A percentile compares a stretch with the other conserved stretches of the same genome.
phyloP scores from a whole-genome alignment of 2,888 invertebrate species.

The Idaea straminata region DNA sequence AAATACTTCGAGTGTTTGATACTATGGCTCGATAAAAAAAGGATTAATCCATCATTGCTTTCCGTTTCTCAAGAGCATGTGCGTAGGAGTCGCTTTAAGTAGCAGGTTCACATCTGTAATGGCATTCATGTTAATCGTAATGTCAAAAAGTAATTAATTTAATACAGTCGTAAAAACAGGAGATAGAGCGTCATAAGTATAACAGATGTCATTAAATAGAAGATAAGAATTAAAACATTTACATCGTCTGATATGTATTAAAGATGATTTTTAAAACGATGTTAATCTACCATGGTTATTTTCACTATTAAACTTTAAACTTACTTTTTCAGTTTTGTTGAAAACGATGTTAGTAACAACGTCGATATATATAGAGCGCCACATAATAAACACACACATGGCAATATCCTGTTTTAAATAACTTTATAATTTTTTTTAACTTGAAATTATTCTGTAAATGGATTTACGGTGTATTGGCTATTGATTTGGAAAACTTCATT shows the following conservation, averaged over 20 bases:
- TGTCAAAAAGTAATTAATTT: conserved; percentile 1
- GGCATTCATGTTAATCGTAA: background rate
- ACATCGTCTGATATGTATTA: background rate
- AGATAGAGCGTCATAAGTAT: background rate
- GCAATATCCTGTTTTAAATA: too few species aligned
- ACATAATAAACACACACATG: too few species aligned
- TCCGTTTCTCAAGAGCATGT: conserved; percentile 40
- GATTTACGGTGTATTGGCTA: too few species aligned
- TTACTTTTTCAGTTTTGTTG: too few species aligned
- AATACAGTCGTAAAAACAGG: background rate
- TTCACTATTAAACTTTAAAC: too few species aligned
- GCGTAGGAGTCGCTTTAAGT: conserved; percentile 49
- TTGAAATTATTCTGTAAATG: too few species aligned
- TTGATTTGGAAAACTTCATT: too few species aligned
- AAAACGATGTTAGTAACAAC: too few species aligned
- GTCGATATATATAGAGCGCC: too few species aligned
- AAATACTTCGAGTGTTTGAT: background rate
- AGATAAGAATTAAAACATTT: background rate
- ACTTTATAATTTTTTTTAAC: too few species aligned
- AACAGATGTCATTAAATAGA: background rate
- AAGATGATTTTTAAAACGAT: background rate
- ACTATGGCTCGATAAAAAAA: conserved; percentile 23
- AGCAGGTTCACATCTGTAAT: conserved; percentile 39
- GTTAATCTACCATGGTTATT: too few species aligned
- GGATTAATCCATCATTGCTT: conserved; percentile 39